Evolutionary conservation across 35 echinoderm and acorn worm genomes (phyloP).

Genomic region (Patiria miniata): DNA sequence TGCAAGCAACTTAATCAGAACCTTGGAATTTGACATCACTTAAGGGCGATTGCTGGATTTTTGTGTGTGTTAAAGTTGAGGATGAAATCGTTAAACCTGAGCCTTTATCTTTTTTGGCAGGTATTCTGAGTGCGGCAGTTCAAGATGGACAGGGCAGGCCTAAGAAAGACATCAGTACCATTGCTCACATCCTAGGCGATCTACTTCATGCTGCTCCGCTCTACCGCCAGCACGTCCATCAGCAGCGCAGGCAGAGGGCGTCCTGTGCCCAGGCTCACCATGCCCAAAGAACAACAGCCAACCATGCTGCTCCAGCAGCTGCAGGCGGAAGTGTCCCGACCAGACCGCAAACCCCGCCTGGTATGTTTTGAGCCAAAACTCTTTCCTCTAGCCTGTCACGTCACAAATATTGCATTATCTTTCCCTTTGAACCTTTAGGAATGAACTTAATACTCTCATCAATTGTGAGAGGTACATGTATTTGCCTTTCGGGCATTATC

Average conservation of each 20-base stretch:
- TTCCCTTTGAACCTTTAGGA: too few species aligned
- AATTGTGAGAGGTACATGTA: not conserved
- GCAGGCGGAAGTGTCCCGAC: not conserved
- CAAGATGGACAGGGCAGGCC: conserved; percentile 37
- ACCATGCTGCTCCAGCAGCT: conserved; percentile 2
- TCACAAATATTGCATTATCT: too few species aligned
- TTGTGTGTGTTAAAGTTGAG: too few species aligned
- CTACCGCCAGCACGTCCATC: conserved; percentile 41
- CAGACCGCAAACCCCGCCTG: not conserved
- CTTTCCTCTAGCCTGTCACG: too few species aligned
- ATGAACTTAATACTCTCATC: too few species aligned
- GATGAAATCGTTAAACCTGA: too few species aligned
- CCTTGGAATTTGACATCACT: too few species aligned
- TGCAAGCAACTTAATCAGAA: too few species aligned
- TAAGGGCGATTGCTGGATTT: too few species aligned
- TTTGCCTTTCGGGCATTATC: too few species aligned
- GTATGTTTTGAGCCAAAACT: not conserved
- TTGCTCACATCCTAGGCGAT: conserved; percentile 44
- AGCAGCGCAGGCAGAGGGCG: not conserved
- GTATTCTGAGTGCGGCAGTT: conserved; percentile 25
- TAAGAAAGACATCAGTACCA: conserved; percentile 57
- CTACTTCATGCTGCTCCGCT: conserved; percentile 51
- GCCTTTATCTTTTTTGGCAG: not conserved
- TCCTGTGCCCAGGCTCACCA: not conserved
- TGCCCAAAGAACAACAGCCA: conserved; percentile 3